Evolutionary conservation across 2,888 invertebrate species (phyloP).

Genomic region (Nasonovia ribisnigri): DNA sequence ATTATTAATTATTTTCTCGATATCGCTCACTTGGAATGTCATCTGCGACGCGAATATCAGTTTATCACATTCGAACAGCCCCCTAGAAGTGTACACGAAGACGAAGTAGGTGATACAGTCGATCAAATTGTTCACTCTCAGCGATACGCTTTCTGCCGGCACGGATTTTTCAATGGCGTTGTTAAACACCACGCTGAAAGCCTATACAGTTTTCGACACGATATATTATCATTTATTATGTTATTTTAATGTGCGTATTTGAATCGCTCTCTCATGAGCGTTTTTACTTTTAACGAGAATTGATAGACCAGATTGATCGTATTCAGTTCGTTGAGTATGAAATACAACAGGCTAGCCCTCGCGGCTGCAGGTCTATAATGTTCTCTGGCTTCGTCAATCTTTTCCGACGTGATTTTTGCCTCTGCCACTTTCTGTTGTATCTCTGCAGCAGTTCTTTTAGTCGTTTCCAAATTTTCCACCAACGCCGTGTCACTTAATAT

Average conservation of each 20-base stretch:
- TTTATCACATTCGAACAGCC: slow-evolving; percentile 96
- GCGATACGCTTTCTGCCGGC: slow-evolving; percentile 82
- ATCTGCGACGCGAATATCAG: slow-evolving; percentile 96
- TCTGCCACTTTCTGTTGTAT: slow-evolving; percentile 93
- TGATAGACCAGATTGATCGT: slow-evolving; percentile 98
- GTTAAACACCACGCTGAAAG: slow-evolving; percentile 97
- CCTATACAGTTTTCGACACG: slow-evolving; percentile 74
- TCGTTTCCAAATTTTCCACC: slow-evolving; percentile 96
- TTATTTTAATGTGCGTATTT: background rate
- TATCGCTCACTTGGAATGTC: slow-evolving; percentile 84
- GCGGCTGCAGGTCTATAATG: slow-evolving; percentile 90
- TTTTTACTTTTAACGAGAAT: slow-evolving; percentile 88
- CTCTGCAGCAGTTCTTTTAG: slow-evolving; percentile 95
- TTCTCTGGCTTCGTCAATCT: slow-evolving; percentile 95
- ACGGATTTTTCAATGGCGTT: slow-evolving; percentile 93
- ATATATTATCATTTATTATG: background rate
- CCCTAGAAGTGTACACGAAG: slow-evolving; percentile 93
- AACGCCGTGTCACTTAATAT: slow-evolving; percentile 94
- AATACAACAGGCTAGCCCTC: slow-evolving; percentile 92
- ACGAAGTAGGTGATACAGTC: slow-evolving; percentile 95
- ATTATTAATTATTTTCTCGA: background rate
- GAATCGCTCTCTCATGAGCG: background rate
- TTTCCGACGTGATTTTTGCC: slow-evolving; percentile 89
- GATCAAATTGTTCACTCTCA: slow-evolving; percentile 88
- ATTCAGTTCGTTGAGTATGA: slow-evolving; percentile 94